These are phyloP conservation scores for Aulostomus chinensis DNA, from an alignment of 2,797 vertebrate species.

Conservation along the genomic window DNA sequence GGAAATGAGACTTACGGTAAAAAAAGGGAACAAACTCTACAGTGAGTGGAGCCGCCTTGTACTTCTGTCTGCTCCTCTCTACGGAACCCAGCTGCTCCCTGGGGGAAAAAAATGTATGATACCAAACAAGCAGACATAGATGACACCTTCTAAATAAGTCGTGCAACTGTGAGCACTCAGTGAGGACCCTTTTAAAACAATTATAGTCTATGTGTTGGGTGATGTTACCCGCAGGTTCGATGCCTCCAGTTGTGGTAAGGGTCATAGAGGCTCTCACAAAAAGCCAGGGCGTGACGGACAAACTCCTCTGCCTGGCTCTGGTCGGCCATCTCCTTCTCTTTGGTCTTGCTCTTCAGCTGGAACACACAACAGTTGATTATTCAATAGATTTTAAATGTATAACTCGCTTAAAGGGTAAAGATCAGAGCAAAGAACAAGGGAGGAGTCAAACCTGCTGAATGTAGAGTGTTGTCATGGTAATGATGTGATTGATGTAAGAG, in stretches of 20 bases:
- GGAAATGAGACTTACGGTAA: constrained; percentile 89
- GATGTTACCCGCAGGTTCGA: constrained; percentile 85
- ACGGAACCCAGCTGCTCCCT: constrained; percentile 87
- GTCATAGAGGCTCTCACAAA: constrained; percentile 98
- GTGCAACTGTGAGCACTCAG: background rate
- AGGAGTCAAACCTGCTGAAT: constrained; percentile 90
- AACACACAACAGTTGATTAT: too few relatives aligned
- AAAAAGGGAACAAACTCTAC: constrained; percentile 98
- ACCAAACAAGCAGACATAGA: too few relatives aligned
- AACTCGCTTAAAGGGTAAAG: background rate
- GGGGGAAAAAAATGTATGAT: constrained; percentile 18
- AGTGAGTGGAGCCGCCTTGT: constrained; percentile 93
- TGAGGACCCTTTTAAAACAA: background rate
- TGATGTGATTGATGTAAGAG: constrained; percentile 97
- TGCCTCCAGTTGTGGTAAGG: constrained; percentile 97
- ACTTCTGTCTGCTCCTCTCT: constrained; percentile 95
- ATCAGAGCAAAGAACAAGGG: background rate
- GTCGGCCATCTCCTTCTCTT: constrained; percentile 96
- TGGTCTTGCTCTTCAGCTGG: constrained; percentile 96
- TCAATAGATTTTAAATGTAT: background rate
- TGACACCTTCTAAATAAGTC: too few relatives aligned
- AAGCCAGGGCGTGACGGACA: constrained; percentile 92
- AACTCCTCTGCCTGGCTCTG: constrained; percentile 95
- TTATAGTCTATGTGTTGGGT: background rate
- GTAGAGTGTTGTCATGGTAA: constrained; percentile 97